Conservation (phyloP, 2,113 vertebrate genomes). For the Cephalopholis sonnerati region DNA sequence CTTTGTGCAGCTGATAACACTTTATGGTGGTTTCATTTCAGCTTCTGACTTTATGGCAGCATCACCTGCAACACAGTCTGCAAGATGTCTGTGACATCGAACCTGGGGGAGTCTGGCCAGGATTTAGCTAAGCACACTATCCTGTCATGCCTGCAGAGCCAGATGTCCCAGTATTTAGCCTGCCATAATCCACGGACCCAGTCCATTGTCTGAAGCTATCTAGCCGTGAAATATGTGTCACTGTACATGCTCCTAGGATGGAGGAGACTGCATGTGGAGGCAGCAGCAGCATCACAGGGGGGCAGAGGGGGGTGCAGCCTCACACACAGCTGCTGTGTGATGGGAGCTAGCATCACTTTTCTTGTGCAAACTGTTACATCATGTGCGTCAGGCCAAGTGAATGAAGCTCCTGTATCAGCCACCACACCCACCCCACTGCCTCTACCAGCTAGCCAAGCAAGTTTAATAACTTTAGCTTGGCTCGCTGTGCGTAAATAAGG, state of each 20-base stretch:
- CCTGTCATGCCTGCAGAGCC: constrained; percentile 31
- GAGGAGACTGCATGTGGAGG: constrained; percentile 15
- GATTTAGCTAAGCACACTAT: constrained; percentile 42
- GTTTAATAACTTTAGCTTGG: constrained; percentile 33
- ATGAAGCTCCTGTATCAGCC: constrained; percentile 37
- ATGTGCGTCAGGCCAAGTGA: constrained; percentile 38
- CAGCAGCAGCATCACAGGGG: background rate
- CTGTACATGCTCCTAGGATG: background rate
- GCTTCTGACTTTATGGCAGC: background rate
- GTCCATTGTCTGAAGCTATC: constrained; percentile 47
- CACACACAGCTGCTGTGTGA: constrained; percentile 23
- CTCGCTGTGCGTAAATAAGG: background rate
- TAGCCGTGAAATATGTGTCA: constrained; percentile 48
- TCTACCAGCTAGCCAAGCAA: constrained; percentile 17
- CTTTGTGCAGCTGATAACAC: constrained; percentile 13
- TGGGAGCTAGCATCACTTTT: constrained; percentile 18
- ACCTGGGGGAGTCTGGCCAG: background rate
- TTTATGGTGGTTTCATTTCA: constrained; percentile 12
- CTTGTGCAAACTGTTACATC: constrained; percentile 11
- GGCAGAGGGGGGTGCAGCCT: background rate
- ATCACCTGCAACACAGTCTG: background rate
- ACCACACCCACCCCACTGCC: constrained; percentile 72
- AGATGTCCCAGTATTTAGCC: constrained; percentile 63
- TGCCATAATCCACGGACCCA: constrained; percentile 50
- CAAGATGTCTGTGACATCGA: background rate